Conservation (phyloP, 2,797 vertebrate genomes). For the Falco novaeseelandiae region DNA sequence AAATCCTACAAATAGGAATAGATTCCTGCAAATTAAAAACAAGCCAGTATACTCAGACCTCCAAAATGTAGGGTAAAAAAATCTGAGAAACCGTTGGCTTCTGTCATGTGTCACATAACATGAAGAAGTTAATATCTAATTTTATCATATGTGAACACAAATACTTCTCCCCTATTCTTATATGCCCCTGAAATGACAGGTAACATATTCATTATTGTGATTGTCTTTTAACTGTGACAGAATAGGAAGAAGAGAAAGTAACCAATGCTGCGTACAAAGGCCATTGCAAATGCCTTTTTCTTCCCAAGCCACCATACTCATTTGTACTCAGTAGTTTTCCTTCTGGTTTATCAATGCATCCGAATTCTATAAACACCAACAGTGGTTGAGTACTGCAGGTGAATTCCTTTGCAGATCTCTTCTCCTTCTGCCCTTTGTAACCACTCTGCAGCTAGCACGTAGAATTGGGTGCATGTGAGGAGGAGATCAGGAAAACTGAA, state of each 20-base stretch:
- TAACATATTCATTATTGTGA: background rate
- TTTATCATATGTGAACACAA: background rate
- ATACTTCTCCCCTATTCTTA: background rate
- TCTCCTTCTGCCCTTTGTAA: background rate
- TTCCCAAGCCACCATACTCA: rapidly evolving
- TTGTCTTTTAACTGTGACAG: background rate
- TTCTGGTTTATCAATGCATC: background rate
- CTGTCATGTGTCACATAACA: background rate
- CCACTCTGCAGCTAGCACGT: background rate
- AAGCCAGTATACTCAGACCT: background rate
- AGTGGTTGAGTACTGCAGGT: background rate
- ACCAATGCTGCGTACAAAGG: background rate
- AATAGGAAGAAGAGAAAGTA: background rate
- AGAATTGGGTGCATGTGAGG: background rate
- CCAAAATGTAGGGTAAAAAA: background rate
- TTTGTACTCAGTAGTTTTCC: background rate
- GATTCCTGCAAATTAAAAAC: background rate
- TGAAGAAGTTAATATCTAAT: background rate
- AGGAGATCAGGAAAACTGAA: background rate
- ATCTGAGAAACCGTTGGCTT: background rate
- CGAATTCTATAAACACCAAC: background rate
- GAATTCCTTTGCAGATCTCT: background rate
- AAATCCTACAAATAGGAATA: background rate
- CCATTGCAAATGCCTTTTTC: background rate
- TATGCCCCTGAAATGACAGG: background rate